Percentiles rank a stretch among this genome's conserved stretches.
Conservation (phyloP, 1,140 invertebrate species). For the Holotrichia oblita region DNA sequence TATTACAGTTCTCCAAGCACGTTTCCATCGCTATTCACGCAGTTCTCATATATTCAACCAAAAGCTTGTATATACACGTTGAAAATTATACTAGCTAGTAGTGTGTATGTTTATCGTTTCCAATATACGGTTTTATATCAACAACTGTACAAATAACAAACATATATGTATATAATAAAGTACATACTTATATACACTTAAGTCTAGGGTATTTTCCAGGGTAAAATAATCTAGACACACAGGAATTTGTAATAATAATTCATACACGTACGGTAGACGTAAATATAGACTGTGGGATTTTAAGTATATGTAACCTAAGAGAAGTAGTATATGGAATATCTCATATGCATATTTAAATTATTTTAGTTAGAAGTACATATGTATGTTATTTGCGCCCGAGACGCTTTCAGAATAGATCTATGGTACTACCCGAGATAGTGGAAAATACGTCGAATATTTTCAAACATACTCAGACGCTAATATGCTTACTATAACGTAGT, state of each 20-base stretch:
- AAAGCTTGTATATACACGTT: background rate
- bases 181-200: too few species aligned
- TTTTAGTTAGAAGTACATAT: background rate
- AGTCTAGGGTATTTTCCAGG: too few species aligned
- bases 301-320: background rate
- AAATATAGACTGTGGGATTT: background rate
- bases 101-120: background rate
- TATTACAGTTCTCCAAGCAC: background rate
- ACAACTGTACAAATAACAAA: too few species aligned
- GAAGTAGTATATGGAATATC: background rate
- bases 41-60: background rate
- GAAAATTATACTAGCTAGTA: constrained; percentile 21
- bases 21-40: background rate
- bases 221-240: constrained; percentile 4
- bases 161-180: too few species aligned
- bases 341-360: constrained; percentile 20
- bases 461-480: constrained; percentile 23
- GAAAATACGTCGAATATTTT: constrained; percentile 8
- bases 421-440: background rate
- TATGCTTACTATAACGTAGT: background rate
- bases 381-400: too few species aligned
- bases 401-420: background rate
- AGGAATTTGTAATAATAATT: constrained; percentile 23
- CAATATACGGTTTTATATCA: constrained; percentile 15
- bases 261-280: background rate